These are phyloP conservation scores for Bradynema listronoti DNA, from an alignment of 1,140 invertebrate genomes.

Conservation along the genomic window DNA sequence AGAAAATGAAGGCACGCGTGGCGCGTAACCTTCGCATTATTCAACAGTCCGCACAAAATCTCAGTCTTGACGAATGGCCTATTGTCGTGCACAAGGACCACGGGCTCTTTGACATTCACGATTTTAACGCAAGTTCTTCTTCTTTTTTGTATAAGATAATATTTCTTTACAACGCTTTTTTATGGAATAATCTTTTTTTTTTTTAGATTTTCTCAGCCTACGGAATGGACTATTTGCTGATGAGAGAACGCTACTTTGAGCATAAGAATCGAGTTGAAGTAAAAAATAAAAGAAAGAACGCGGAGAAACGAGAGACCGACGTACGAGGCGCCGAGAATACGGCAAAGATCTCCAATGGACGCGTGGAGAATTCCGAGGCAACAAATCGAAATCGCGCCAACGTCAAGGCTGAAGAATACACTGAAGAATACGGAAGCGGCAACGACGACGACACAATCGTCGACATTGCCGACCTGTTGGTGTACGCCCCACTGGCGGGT, in stretches of 20 bases:
- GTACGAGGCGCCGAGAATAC: no score
- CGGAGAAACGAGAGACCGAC: no score
- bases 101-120: slow-evolving; percentile 51
- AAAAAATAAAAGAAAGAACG: no score
- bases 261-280: slow-evolving; percentile 1
- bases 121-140: slow-evolving; percentile 38
- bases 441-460: slow-evolving; percentile 18
- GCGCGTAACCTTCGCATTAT: neutral
- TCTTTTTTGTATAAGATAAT: neutral
- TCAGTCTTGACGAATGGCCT: neutral
- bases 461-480: slow-evolving; percentile 44
- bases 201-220: slow-evolving; percentile 25
- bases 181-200: neutral
- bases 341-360: no score
- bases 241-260: slow-evolving; percentile 19
- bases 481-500: slow-evolving; percentile 34
- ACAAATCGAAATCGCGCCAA: no score
- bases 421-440: neutral
- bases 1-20: neutral
- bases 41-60: neutral
- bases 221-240: slow-evolving; percentile 43
- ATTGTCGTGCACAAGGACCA: slow-evolving; percentile 54
- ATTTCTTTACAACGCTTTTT: neutral
- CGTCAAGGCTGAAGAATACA: neutral
- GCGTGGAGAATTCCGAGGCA: no score